These are phyloP conservation scores for Mesaphorura yosii DNA, from an alignment of 1,140 invertebrate species.

Conservation along the genomic window DNA sequence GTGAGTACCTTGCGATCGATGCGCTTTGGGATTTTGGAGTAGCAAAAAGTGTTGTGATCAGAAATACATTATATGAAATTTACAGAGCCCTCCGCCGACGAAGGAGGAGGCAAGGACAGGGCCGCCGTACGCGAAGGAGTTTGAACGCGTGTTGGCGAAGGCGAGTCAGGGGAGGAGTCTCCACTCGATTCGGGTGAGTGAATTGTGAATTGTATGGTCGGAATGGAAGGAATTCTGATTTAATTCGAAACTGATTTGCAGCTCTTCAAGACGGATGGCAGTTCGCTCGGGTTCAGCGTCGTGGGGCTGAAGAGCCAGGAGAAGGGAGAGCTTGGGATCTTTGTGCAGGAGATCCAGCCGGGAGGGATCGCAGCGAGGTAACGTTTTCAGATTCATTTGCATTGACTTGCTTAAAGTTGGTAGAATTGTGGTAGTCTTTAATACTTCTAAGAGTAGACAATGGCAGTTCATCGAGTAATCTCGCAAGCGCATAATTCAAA, in stretches of 20 bases:
- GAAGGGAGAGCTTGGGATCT: constrained; percentile 61
- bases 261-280: constrained; percentile 58
- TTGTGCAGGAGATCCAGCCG: constrained; percentile 62
- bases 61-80: too few relatives aligned
- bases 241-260: too few relatives aligned
- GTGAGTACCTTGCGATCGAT: too few relatives aligned
- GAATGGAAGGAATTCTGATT: too few relatives aligned
- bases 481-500: too few relatives aligned
- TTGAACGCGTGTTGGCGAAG: constrained; percentile 50
- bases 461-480: too few relatives aligned
- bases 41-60: too few relatives aligned
- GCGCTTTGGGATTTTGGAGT: too few relatives aligned
- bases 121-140: constrained; percentile 49
- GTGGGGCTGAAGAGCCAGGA: constrained; percentile 57
- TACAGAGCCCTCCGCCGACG: too few relatives aligned
- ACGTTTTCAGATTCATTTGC: constrained; percentile 34
- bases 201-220: too few relatives aligned
- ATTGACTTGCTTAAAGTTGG: constrained; percentile 1
- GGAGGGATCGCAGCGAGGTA: constrained; percentile 60
- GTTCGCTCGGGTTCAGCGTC: constrained; percentile 63
- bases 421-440: too few relatives aligned
- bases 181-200: constrained; percentile 45
- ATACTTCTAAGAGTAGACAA: too few relatives aligned
- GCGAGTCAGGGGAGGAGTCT: constrained; percentile 52
- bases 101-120: constrained; percentile 51